These are phyloP conservation scores for Drosophila saltans DNA, from an alignment of 1,140 invertebrate genomes.

Conservation along the genomic window DNA sequence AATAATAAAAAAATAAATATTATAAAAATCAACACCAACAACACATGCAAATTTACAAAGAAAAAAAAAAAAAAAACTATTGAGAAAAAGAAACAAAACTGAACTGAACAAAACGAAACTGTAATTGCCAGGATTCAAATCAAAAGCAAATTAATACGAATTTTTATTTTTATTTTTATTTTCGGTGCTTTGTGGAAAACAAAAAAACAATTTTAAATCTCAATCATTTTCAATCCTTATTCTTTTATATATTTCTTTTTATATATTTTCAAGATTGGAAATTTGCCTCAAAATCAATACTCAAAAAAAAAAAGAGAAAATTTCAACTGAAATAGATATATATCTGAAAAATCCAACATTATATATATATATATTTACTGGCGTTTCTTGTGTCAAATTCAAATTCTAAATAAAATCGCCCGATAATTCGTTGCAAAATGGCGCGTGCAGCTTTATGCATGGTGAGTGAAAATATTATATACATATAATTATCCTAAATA, in stretches of 20 bases:
- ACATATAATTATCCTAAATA: neutral
- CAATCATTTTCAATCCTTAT: constrained; percentile 34
- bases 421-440: constrained; percentile 73
- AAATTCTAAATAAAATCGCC: constrained; percentile 20
- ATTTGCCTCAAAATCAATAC: constrained; percentile 65
- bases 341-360: constrained; percentile 22
- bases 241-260: constrained; percentile 45
- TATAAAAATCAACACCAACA: neutral
- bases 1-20: neutral
- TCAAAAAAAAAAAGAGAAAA: constrained; percentile 24
- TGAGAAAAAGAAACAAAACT: constrained; percentile 5
- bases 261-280: constrained; percentile 72
- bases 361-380: constrained; percentile 57
- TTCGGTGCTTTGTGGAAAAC: constrained; percentile 35
- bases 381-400: constrained; percentile 72
- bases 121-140: constrained; percentile 54
- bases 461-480: constrained; percentile 59
- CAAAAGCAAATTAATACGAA: constrained; percentile 5
- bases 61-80: constrained; percentile 7
- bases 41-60: constrained; percentile 16
- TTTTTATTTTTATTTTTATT: constrained; percentile 11
- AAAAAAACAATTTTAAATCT: constrained; percentile 24
- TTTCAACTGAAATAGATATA: constrained; percentile 28
- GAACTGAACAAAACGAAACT: constrained; percentile 32
- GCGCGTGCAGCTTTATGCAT: constrained; percentile 82